Evolutionary conservation across 1,140 invertebrate genomes (phyloP), one percentile per base, ranked within the genome.

Genomic region (Parasteatoda tepidariorum): DNA sequence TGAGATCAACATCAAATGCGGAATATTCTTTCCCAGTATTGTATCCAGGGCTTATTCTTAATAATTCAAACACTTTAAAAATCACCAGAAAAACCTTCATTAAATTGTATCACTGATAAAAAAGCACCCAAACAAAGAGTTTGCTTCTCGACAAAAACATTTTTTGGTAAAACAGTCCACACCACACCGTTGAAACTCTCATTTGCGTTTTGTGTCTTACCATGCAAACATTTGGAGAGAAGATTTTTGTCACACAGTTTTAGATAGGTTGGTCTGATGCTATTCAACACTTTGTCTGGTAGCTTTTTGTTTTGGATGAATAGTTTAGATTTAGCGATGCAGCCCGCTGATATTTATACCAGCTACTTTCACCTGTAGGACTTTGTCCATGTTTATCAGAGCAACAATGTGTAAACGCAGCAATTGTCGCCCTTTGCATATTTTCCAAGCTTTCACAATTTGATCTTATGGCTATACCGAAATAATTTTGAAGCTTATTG

Each of bases 141-240:
- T 62, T 34, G 33, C 15, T 55, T 38, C 22, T 31, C 41, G 15
- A 71, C 31, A 30, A 81, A 81, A 6, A 38, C 34, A 33, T 48
- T 4, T 76, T 81, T 81, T 7, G 78, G 78, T 7, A 81, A 7
- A 24, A 26, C 38, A 33, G 13, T 75, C 78, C 78, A 81, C 13
- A 81, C 4, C 9, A 78, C 9, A n/a, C 34, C 54, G 34, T 81
- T 81, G 41, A 78, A 68, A 70, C 48, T 57, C 26, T 74, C 78
- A 28, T 78, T 78, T 11, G 7, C 13, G 66, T 78, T 81, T 74
- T 81, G 78, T 55, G 78, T 81, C 24, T 75, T 71, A 9, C 78
- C 78, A 26, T 81, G 78, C n/a, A 81, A 41, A 31, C 78, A 81
- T 34, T 75, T 81, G 13, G 15, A 6, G 6, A 81, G 54, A 15